Evolutionary conservation across 2,113 vertebrate genomes (phyloP), one percentile per base, ranked within the genome.

Genomic region (Thunnus maccoyii): DNA sequence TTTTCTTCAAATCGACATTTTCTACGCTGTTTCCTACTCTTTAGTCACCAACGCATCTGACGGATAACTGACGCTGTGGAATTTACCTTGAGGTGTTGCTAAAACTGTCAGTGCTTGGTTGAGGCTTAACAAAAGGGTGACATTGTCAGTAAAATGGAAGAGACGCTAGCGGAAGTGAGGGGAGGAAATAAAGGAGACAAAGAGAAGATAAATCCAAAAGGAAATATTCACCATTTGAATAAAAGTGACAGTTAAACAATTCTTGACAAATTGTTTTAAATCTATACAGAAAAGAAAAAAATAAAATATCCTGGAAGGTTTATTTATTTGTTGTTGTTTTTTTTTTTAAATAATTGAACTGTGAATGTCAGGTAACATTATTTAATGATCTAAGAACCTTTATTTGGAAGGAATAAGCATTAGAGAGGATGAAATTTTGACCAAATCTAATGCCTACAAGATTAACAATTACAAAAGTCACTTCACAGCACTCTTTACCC

Each of bases 31-130:
- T 67, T 65, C 22, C 25, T 32, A 2, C 17, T 71, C 20, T 8
- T 51, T 17, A 30, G 30, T 36, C 55, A 44, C 41, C 0, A 9
- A 46, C 8, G 47, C 51, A 13, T 62, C 51, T 60, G 66, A 72
- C 56, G 22, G 54, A 54, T 20, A 57, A 50, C 57, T 70, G 52
- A 67, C 58, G 3, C 47, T 36, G 36, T 73, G 75, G 62, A 75
- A 60, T 65, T 86, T 44, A 77, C 71, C 86, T 88, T 12, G 66
- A 82, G 84, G 87, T 89, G 87, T 57, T 84, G 70, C 83, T 86
- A 78, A 86, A 84, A 65, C 25, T 16, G 73, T 67, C 54, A 4
- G 52, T 14, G 70, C 13, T 17, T 17, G 17, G 51, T 56, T 25
- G 56, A 68, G 55, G 56, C 57, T 32, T 48, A 48, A 79, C 63